A percentile compares a stretch with the other conserved stretches of the same genome.
Evolutionary conservation across 2,888 invertebrate species (phyloP).

Genomic region (Zhuqinia jingwanae): DNA sequence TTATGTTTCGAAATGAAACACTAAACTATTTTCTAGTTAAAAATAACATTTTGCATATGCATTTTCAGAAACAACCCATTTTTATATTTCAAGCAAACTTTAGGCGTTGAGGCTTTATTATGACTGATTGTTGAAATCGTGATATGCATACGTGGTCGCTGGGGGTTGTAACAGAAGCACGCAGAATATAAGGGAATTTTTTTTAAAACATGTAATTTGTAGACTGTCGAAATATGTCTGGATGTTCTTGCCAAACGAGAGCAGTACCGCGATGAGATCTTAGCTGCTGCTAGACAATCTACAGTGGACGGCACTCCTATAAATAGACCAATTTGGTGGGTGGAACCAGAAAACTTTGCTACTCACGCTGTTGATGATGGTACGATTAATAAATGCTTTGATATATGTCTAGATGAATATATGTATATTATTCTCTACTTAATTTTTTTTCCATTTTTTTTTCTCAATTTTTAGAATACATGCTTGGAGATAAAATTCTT

Average conservation of each 20-base stretch:
- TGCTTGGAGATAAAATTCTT: constrained; percentile 89
- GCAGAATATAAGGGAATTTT: no score
- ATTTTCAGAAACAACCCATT: constrained; percentile 82
- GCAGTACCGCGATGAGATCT: constrained; percentile 80
- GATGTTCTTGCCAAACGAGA: constrained; percentile 60
- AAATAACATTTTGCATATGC: constrained; percentile 15
- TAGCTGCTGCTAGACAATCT: constrained; percentile 84
- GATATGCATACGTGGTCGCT: no score
- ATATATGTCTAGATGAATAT: no score
- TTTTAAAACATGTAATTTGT: not conserved
- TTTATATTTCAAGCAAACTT: no score
- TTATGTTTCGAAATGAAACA: no score
- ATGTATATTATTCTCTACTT: not conserved
- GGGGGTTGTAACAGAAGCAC: no score
- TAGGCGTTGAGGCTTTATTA: no score
- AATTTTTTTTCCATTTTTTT: not conserved
- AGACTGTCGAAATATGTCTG: constrained; percentile 66
- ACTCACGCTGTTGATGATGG: constrained; percentile 83
- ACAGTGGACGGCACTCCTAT: constrained; percentile 86
- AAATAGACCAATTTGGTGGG: constrained; percentile 93
- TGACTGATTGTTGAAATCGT: no score
- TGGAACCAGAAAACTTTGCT: constrained; percentile 85
- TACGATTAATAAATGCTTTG: constrained; percentile 74
- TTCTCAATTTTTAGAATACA: constrained; percentile 86
- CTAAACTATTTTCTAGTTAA: no score